Conservation (phyloP, 2,113 vertebrate species). For the Trichomycterus rosablanca region DNA sequence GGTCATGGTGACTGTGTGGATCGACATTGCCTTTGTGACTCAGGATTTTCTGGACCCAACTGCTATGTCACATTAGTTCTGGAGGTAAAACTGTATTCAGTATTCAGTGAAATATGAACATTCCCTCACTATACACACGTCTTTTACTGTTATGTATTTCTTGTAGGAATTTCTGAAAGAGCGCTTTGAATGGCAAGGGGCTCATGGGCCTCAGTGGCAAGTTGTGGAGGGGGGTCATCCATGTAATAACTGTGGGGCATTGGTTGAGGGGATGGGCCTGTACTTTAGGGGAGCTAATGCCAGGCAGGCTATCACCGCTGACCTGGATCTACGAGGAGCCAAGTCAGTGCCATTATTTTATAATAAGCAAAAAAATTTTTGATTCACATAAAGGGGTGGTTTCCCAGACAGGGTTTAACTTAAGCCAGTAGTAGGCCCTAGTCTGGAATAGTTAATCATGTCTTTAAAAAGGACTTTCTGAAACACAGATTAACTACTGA, state of each 20-base stretch:
- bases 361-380: neutral
- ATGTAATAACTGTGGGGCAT: slow-evolving; percentile 88
- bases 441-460: no score
- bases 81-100: slow-evolving; percentile 72
- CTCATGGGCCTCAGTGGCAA: slow-evolving; percentile 87
- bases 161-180: slow-evolving; percentile 90
- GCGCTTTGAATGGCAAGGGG: slow-evolving; percentile 91
- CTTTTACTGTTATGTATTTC: neutral
- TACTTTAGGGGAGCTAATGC: slow-evolving; percentile 89
- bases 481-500: no score
- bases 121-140: neutral
- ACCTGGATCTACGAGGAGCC: slow-evolving; percentile 90
- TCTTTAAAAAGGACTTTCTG: no score
- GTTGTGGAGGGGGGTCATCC: slow-evolving; percentile 86
- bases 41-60: slow-evolving; percentile 85
- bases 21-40: slow-evolving; percentile 89
- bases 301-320: slow-evolving; percentile 86
- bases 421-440: no score
- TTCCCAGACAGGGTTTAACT: no score
- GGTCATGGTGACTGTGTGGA: slow-evolving; percentile 95
- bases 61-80: slow-evolving; percentile 84
- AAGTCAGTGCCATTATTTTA: slow-evolving; percentile 74
- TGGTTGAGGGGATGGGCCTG: slow-evolving; percentile 87
- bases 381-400: no score
- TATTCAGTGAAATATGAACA: neutral